Percentiles rank a stretch among this genome's conserved stretches.
Evolutionary conservation across 2,888 invertebrate genomes (phyloP).

Genomic region (Nomada lathburiana): DNA sequence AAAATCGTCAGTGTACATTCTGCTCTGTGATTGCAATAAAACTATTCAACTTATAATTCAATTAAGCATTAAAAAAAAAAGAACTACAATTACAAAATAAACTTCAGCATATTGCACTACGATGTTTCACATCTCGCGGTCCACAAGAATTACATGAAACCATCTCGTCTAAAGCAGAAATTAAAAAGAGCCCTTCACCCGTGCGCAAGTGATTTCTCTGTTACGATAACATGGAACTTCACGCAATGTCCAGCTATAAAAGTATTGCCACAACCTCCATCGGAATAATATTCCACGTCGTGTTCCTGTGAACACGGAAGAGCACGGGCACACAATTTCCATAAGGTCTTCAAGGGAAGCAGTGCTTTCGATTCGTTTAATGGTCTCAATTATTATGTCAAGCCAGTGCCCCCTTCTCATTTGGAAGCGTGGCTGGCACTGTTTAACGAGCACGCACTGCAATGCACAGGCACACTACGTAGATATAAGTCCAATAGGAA

Average conservation of each 20-base stretch:
- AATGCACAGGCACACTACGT: slow-evolving; percentile 29
- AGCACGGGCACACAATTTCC: neutral
- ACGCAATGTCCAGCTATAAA: neutral
- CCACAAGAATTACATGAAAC: too few relatives aligned
- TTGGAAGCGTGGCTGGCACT: slow-evolving; percentile 19
- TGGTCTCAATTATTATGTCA: slow-evolving; percentile 32
- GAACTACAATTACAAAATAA: too few relatives aligned
- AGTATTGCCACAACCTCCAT: neutral
- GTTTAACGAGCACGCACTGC: slow-evolving; percentile 43
- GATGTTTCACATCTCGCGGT: too few relatives aligned
- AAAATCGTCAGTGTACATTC: too few relatives aligned
- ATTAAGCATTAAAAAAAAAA: too few relatives aligned
- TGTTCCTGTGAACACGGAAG: neutral
- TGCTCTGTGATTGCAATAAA: too few relatives aligned
- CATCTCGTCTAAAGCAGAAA: too few relatives aligned
- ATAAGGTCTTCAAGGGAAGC: neutral
- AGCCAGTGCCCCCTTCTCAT: neutral
- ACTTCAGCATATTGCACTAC: too few relatives aligned
- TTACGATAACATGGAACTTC: neutral
- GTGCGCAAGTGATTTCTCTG: neutral
- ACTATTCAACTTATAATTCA: too few relatives aligned
- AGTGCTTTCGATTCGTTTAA: neutral
- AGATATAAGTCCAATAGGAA: slow-evolving; percentile 9
- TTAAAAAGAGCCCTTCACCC: too few relatives aligned
- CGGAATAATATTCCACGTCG: neutral